Evolutionary conservation across 2,888 invertebrate genomes (phyloP).

Genomic region (Eupithecia vulgata): DNA sequence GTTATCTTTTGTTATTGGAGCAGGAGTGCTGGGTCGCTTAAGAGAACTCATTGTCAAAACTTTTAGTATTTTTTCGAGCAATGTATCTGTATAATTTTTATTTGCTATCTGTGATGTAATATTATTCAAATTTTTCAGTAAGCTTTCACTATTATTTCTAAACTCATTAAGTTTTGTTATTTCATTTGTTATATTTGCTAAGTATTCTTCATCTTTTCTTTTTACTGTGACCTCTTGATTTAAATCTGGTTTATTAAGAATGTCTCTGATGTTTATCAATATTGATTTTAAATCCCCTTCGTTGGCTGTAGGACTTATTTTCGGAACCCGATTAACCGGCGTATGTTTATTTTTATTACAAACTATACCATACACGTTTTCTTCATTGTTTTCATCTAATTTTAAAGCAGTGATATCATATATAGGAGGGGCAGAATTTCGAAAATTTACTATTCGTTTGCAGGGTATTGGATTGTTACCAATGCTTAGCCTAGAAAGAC

Average conservation of each 20-base stretch:
- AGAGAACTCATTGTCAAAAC: slow-evolving; percentile 30
- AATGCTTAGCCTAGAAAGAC: slow-evolving; percentile 61
- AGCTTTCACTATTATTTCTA: slow-evolving; percentile 36
- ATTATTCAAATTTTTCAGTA: slow-evolving; percentile 41
- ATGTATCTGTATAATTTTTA: slow-evolving; percentile 35
- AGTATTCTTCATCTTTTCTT: slow-evolving; percentile 34
- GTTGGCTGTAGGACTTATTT: not conserved
- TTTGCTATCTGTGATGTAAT: slow-evolving; percentile 30
- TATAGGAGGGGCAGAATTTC: slow-evolving; percentile 35
- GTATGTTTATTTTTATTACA: slow-evolving; percentile 46
- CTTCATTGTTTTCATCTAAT: slow-evolving; percentile 47
- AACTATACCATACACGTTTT: slow-evolving; percentile 51
- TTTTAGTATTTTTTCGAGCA: slow-evolving; percentile 39
- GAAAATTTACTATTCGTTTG: slow-evolving; percentile 55
- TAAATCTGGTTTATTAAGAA: slow-evolving; percentile 38
- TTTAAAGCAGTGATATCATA: slow-evolving; percentile 56
- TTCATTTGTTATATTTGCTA: slow-evolving; percentile 41
- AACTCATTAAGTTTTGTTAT: slow-evolving; percentile 42
- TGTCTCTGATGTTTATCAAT: slow-evolving; percentile 45
- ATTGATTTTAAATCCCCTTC: slow-evolving; percentile 18
- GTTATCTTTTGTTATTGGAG: slow-evolving; percentile 39
- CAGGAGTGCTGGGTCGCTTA: slow-evolving; percentile 30
- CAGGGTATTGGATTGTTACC: slow-evolving; percentile 71
- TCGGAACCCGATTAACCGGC: slow-evolving; percentile 15
- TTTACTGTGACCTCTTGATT: slow-evolving; percentile 19